Base-by-base conservation (phyloP, 2,888 invertebrate species). In the Caradrina kadenii region DNA sequence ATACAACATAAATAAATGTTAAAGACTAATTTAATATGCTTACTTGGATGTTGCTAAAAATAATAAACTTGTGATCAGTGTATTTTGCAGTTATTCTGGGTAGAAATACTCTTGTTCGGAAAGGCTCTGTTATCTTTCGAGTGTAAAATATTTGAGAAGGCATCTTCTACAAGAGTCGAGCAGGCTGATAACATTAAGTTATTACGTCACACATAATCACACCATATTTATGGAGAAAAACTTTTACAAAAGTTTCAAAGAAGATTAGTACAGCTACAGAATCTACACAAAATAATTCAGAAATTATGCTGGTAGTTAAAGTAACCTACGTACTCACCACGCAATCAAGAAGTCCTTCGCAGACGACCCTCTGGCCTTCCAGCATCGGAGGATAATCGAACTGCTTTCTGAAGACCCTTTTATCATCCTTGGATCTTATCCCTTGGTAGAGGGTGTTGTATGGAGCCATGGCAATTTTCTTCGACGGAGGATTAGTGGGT, bases 401-500 rank as follows among this genome's bases (percentile, higher is more conserved):
- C 48, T 59, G 76, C 67, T 87, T 89, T 19, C 83, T 82, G 63
- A 87, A 93, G 0, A 93, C 90, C 22, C 91, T 85, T 7, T 59
- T 84, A 69, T 93, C 93, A 2, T 87, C 86, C 2, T 58, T 39
- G 3, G 67, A 65, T 59, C 87, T 84, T 1, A 62, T 7, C 0
- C 94, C 94, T 63, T 94, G 94, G 71, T 89, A 91, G 15, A 94
- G 59, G n/a, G 76, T 90, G 7, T 81, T 82, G 63, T 84, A 91
- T 0, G 93, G 89, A 2, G 85, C 66, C 4, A 72, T 69, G 0
- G 82, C 26, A 4, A 66, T 61, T 0, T 49, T 50, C 0, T 35
- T 55, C 7, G 74, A 35, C 0, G 58, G 62, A 0, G 71, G 54
- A 0, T 80, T 26, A 0, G 80, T 31, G 0, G 90, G 90, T n/a